These are phyloP conservation scores for Tetrax tetrax DNA, from an alignment of 2,113 vertebrate genomes.

Conservation along the genomic window DNA sequence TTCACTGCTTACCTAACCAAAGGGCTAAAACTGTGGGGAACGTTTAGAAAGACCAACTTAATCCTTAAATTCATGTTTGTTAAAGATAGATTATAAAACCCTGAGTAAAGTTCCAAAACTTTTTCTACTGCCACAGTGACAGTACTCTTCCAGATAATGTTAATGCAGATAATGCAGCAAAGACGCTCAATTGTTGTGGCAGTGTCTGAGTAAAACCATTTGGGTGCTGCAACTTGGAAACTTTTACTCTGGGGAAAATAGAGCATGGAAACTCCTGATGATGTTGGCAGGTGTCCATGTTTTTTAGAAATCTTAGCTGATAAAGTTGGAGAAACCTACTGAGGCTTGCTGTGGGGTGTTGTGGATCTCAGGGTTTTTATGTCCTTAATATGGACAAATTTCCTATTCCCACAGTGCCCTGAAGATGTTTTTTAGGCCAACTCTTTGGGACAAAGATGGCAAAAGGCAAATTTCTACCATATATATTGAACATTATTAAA, in stretches of 20 bases:
- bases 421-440: background rate
- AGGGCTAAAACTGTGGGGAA: background rate
- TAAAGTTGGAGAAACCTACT: background rate
- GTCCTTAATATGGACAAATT: background rate
- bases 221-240: background rate
- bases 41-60: background rate
- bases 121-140: background rate
- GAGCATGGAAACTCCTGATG: background rate
- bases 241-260: background rate
- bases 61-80: background rate
- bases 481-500: background rate
- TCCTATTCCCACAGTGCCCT: background rate
- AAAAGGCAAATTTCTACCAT: background rate
- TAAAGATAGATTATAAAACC: background rate
- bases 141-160: background rate
- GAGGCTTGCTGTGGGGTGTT: background rate
- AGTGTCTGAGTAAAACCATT: background rate
- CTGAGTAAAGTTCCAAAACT: background rate
- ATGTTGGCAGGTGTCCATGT: background rate
- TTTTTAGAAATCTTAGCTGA: background rate
- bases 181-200: background rate
- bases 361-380: background rate
- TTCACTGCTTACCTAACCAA: slow-evolving; percentile 33
- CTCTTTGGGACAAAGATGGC: background rate
- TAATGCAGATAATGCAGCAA: background rate